These are phyloP conservation scores for Gallinago solitaria DNA, from an alignment of 2,797 vertebrate genomes.

Conservation along the genomic window DNA sequence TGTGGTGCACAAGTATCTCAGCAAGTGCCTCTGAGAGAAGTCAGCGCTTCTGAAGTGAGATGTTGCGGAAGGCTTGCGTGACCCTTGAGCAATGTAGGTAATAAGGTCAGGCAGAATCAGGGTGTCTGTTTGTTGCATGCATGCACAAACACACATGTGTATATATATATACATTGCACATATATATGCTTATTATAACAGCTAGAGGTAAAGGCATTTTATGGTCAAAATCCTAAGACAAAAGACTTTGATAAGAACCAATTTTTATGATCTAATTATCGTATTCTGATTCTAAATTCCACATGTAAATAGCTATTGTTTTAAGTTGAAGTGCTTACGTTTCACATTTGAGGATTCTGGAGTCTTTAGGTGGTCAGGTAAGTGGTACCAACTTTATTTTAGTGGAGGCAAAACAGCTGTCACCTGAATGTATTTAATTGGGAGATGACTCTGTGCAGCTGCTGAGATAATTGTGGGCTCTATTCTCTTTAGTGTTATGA, in stretches of 20 bases:
- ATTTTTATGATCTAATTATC: background rate
- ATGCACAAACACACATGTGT: accelerated
- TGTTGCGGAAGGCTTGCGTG: background rate
- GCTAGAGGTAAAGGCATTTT: background rate
- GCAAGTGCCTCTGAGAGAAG: background rate
- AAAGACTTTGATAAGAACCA: background rate
- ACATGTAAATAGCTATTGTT: background rate
- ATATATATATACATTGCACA: accelerated
- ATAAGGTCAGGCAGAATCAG: background rate
- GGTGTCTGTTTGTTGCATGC: background rate
- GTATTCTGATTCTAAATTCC: background rate
- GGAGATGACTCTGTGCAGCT: constrained; percentile 17
- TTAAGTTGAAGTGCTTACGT: background rate
- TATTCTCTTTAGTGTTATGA: background rate
- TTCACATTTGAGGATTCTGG: background rate
- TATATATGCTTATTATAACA: accelerated
- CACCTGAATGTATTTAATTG: background rate
- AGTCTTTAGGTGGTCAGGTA: background rate
- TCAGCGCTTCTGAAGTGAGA: background rate
- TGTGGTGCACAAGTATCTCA: background rate
- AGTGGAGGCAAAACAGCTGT: background rate
- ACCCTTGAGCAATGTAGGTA: background rate
- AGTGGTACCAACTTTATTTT: background rate
- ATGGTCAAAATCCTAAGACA: background rate
- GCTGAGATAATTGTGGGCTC: constrained; percentile 24